These are phyloP conservation scores for Poecile atricapillus DNA, from an alignment of 2,113 vertebrate species.

Conservation along the genomic window DNA sequence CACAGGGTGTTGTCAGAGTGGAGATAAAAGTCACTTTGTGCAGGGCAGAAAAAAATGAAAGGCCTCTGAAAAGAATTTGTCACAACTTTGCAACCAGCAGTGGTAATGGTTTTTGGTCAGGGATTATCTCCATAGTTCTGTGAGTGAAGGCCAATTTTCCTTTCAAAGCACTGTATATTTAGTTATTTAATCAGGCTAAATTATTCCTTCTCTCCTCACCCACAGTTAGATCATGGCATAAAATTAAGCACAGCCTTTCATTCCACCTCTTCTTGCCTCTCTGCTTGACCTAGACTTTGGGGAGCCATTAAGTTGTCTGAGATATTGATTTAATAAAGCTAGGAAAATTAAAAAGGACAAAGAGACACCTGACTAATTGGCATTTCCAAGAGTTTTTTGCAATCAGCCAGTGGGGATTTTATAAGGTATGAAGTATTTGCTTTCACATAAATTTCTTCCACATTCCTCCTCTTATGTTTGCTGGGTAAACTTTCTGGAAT, in stretches of 20 bases:
- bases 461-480: constrained; percentile 35
- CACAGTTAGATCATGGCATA: not conserved
- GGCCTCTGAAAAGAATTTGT: not conserved
- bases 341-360: constrained; percentile 65
- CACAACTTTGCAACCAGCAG: not conserved
- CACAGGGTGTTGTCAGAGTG: not conserved
- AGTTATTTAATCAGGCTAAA: constrained; percentile 48
- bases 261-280: constrained; percentile 37
- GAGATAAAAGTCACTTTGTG: not conserved
- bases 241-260: constrained; percentile 30
- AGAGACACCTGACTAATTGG: constrained; percentile 65
- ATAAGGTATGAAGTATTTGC: constrained; percentile 46
- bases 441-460: constrained; percentile 59
- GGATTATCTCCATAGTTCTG: not conserved
- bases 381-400: constrained; percentile 63
- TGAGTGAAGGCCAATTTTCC: constrained; percentile 23
- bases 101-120: constrained; percentile 9
- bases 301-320: constrained; percentile 62
- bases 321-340: constrained; percentile 65
- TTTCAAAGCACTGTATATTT: constrained; percentile 21
- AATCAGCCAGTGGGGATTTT: constrained; percentile 49
- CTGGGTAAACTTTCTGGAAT: constrained; percentile 42
- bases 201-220: constrained; percentile 39
- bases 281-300: constrained; percentile 61
- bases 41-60: not conserved